Evolutionary conservation across 1,140 invertebrate genomes (phyloP), one percentile per base, ranked within the genome.

Genomic region (Polypedilum pembai): DNA sequence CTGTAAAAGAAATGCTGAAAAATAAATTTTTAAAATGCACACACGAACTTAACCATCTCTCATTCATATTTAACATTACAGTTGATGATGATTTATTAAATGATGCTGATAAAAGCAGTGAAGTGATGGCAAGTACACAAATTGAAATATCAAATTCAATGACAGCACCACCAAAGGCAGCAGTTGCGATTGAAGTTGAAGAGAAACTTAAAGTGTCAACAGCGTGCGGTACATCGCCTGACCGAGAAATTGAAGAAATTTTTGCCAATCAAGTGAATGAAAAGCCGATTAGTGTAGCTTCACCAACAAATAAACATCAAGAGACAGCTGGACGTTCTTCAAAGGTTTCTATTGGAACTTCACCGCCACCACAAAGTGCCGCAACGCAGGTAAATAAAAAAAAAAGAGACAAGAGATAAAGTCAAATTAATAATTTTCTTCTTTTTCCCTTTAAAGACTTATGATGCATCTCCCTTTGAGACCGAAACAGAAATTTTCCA

Each of bases 331-430:
- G 41, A 66, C 18, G 56, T 17, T 20, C 8, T 7, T 74, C 73
- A 77, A 82, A 73, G n/a, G 77, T 79, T 20, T 87, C 87, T 45
- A 91, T 87, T 56, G 92, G 91, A 75, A 94, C 92, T 20, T 94
- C 92, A 18, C 92, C 92, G 73, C 91, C 92, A 45, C 92, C 92
- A 7, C 92, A 94, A 83, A 92, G 85, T 80, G 92, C 92, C 78
- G 92, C 92, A 33, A 94, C 92, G 33, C 93, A 94, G 87, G 92
- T 94, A 87, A 83, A 79, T 76, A 69, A 73, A 73, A 75, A 66
- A 12, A 45, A 21, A 15, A 56, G 73, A n/a, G 63, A 33, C 8
- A 65, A 73, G 21, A 56, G 24, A 56, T 7, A 73, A 15, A 66
- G n/a, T n/a, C n/a, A 24, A 69, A 21, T 17, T 3, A 66, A 69